Base-by-base conservation (phyloP, 2,113 vertebrate species). In the Benitochromis conjunctus region DNA sequence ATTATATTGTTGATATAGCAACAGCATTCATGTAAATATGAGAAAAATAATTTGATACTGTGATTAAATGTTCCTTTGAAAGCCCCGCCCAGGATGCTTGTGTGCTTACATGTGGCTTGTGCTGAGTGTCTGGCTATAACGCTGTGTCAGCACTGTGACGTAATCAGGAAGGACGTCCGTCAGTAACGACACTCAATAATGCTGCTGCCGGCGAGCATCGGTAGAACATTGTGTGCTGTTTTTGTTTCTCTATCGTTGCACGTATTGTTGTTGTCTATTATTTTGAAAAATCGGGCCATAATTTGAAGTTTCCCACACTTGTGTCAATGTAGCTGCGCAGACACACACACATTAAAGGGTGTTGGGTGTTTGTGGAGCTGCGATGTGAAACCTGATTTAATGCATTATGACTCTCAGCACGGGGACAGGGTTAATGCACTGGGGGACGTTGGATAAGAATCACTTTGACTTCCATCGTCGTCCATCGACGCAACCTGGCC, bases 401-500 rank as follows among this genome's bases (percentile, higher is more conserved):
- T n/a, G 18, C 34, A 1, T 41, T 13, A 21, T 41, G 60, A 3
- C 31, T 7, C 6, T 21, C 62, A 21, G 34, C 31, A 64, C 60
- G 1, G 60, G 31, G 60, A 38, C 60, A 13, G 34, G 1, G 34
- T 38, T 38, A 13, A 21, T 0, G 6, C 31, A 36, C 9, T 1
- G 18, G 31, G 21, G 24, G 13, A 3, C 7, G 21, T 1, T 26
- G 55, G 21, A 1, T 26, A 26, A 57, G 21, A 14, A 57, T 14
- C 55, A 14, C 54, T 55, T 12, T 12, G 54, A 9, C 13, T 0
- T 29, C 9, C 58, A 62, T n/a, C 58, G 2, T 36, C 3, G 18
- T 0, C 31, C 60, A 1, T 64, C 2, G 3, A 64, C 31, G 11
- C 58, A 0, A 29, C 58, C 31, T 18, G 5, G 31, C 31, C 9